A percentile compares a stretch with the other conserved stretches of the same genome.
These are phyloP conservation scores for Danio aesculapii DNA, from an alignment of 2,797 vertebrate species.

Conservation along the genomic window DNA sequence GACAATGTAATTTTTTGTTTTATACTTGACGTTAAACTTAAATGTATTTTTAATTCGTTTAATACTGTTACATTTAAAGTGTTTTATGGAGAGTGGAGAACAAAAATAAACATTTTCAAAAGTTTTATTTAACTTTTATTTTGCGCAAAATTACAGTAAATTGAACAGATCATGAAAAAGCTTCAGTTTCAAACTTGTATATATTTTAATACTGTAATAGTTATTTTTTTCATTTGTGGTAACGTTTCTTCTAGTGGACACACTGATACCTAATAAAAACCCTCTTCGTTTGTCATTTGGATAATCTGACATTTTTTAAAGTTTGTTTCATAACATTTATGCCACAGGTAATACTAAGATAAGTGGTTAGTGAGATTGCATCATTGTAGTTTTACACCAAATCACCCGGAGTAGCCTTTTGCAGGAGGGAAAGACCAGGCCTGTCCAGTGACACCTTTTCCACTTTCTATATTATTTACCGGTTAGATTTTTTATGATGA, in stretches of 20 bases:
- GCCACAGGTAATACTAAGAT: background rate
- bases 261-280: background rate
- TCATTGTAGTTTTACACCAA: background rate
- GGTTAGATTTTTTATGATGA: conserved; percentile 56
- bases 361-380: background rate
- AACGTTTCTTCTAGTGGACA: background rate
- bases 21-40: too few relatives aligned
- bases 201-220: background rate
- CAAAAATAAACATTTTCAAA: too few relatives aligned
- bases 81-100: too few relatives aligned
- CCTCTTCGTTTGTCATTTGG: background rate
- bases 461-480: conserved; percentile 57
- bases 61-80: too few relatives aligned
- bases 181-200: background rate
- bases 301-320: background rate
- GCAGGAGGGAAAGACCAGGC: conserved; percentile 55
- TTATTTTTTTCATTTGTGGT: background rate
- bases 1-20: too few relatives aligned
- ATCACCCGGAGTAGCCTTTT: conserved; percentile 29
- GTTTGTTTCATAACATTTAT: background rate
- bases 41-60: too few relatives aligned
- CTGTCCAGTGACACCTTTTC: conserved; percentile 37
- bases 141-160: background rate
- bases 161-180: background rate
- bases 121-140: background rate